Base-by-base conservation (phyloP, 2,888 invertebrate genomes). In the Orthosia gothica region DNA sequence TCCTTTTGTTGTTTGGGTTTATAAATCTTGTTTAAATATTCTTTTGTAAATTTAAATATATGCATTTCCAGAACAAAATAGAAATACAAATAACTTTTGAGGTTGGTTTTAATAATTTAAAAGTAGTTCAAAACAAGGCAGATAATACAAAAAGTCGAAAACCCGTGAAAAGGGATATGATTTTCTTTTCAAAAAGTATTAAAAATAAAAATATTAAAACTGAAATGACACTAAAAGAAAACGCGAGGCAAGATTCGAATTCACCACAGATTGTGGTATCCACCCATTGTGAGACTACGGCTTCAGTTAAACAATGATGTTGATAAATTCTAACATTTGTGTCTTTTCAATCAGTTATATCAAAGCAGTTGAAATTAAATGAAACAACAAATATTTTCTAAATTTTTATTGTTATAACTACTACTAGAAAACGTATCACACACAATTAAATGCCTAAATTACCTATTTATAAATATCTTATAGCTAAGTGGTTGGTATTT, bases 391-490 rank as follows among this genome's bases (percentile, higher is more conserved):
- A 18, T 72, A 23, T 40, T 55, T 49, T 16, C 12, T 58, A 5
- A 59, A 5, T 7, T 20, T 79, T 74, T 74, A 66, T 64, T 80
- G 64, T 65, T 13, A 65, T 59, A 69, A 45, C 81, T 84, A 81
- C 20, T 57, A 50, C 81, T 84, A 83, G 59, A 70, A 74, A 81
- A 72, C 40, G n/a, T n/a, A 54, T 49, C 79, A 83, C 81, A 66
- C 32, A 32, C 7, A 32, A 7, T 67, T 69, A 49, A 40, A 83
- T n/a, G n/a, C 2, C 13, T 55, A n/a, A n/a, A n/a, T n/a, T n/a
- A n/a, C n/a, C n/a, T n/a, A n/a, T n/a, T n/a, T n/a, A n/a, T n/a
- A 32, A 65, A 15, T 47, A 50, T 16, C 47, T 54, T 67, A 76
- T 5, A 11, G 0, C 13, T 55, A 13, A 45, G n/a, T 58, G 15